Percentiles rank a stretch among this genome's conserved stretches.
Evolutionary conservation across 2,888 invertebrate species (phyloP).

Genomic region (Cartodere bifasciata): DNA sequence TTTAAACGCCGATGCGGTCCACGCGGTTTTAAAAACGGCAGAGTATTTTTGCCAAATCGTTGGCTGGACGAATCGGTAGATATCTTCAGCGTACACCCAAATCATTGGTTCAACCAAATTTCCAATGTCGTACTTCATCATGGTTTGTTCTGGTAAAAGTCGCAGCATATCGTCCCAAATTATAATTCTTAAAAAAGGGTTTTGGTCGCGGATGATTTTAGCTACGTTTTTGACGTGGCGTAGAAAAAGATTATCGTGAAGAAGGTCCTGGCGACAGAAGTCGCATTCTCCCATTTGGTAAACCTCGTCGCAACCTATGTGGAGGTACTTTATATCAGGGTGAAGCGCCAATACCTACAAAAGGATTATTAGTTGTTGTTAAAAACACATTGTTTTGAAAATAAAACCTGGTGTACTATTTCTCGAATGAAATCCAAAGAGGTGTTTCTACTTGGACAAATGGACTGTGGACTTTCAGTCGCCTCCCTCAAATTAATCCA

Average conservation of each 20-base stretch:
- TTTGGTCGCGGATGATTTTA: constrained; percentile 43
- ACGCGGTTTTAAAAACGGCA: constrained; percentile 51
- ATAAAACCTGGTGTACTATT: constrained; percentile 53
- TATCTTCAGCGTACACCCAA: constrained; percentile 67
- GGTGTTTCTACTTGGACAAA: constrained; percentile 54
- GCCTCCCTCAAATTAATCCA: constrained; percentile 53
- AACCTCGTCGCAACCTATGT: constrained; percentile 66
- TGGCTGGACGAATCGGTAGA: constrained; percentile 40
- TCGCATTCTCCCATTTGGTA: constrained; percentile 57
- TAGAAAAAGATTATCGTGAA: constrained; percentile 46
- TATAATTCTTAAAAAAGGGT: constrained; percentile 46
- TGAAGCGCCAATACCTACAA: constrained; percentile 29
- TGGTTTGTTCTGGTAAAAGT: constrained; percentile 44
- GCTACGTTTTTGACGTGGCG: constrained; percentile 49
- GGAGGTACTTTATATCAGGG: constrained; percentile 39
- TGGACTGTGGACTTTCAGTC: constrained; percentile 52
- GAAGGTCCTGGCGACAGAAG: constrained; percentile 38
- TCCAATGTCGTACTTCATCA: constrained; percentile 50
- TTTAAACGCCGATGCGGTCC: constrained; percentile 66
- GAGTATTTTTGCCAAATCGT: constrained; percentile 55
- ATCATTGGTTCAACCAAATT: constrained; percentile 65
- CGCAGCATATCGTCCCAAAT: constrained; percentile 77
- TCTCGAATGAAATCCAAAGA: constrained; percentile 49
- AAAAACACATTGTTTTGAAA: constrained; percentile 1
- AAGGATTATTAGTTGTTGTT: background rate